Evolutionary conservation across 92 coral and sea anemone genomes (phyloP), one percentile per base, ranked within the genome.

Genomic region (Desmophyllum pertusum): DNA sequence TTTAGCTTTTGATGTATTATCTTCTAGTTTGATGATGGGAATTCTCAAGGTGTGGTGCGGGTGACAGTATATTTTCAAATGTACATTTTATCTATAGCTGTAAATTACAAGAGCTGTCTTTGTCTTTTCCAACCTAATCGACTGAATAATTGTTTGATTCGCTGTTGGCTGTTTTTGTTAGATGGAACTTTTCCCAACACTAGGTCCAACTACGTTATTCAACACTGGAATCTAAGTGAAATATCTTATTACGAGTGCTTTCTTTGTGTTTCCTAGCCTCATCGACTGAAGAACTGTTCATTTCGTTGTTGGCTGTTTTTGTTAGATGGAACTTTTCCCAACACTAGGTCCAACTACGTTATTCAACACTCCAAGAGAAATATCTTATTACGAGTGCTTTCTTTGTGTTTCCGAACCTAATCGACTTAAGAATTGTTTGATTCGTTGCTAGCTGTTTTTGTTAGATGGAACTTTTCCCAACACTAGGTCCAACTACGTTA

Each of bases 11-110:
- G 53, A 50, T 10, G 62, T 45, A 69, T 48, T 48, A 42, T 48
- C 17, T 69, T 36, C 45, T 14, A n/a, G 76, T 36, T 80, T 80
- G 50, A 51, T 80, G 64, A 80, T 80, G 84, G 84, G 84, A 80
- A 80, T 46, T 80, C 76, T 48, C 84, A 80, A 80, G 84, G 59
- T 80, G 84, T 21, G 75, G 25, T 39, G 10, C 46, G 59, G 18
- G 37, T 15, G 41, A 0, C n/a, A 30, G 73, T 35, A 48, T 67
- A 19, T 67, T 67, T 67, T 36, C 73, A 67, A 36, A 67, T 67
- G 45, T 67, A 9, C 52, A 9, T 36, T 76, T 80, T 80, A 80
- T 80, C 76, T 67, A 38, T 48, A 10, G 51, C 76, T 50, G 38
- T 67, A 66, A 48, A 13, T 5, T 6, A 37, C 36, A 23, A 27